Evolutionary conservation across 2,888 invertebrate species (phyloP).

Genomic region (Poecilus cupreus): DNA sequence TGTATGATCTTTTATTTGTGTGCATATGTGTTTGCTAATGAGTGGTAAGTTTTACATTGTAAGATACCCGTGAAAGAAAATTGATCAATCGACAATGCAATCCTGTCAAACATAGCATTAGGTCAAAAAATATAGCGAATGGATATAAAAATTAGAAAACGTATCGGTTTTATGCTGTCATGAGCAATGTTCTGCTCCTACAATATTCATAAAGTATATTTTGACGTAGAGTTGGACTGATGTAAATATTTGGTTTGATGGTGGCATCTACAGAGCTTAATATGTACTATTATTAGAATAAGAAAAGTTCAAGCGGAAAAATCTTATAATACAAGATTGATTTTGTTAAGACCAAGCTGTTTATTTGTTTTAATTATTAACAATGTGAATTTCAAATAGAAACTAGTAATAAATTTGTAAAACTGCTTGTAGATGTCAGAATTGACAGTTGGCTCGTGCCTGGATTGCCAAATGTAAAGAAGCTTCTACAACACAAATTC

Average conservation of each 20-base stretch:
- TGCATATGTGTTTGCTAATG: slow-evolving; percentile 18
- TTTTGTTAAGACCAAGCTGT: not conserved
- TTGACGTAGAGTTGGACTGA: slow-evolving; percentile 27
- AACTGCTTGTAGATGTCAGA: slow-evolving; percentile 36
- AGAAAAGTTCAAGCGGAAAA: not conserved
- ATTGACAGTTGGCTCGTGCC: slow-evolving; percentile 57
- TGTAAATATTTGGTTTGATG: slow-evolving; percentile 51
- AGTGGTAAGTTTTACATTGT: slow-evolving; percentile 16
- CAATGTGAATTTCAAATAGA: not conserved
- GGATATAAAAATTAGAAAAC: not conserved
- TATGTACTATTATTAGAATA: not conserved
- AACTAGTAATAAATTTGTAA: slow-evolving; percentile 18
- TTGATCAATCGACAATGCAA: not conserved
- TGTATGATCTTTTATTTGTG: slow-evolving; percentile 6
- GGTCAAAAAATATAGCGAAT: not conserved
- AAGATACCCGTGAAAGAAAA: not conserved
- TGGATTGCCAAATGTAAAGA: slow-evolving; percentile 44
- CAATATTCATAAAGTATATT: slow-evolving; percentile 10
- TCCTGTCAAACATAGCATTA: not conserved
- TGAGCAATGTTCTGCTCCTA: not conserved
- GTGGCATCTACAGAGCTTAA: slow-evolving; percentile 37
- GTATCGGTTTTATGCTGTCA: not conserved
- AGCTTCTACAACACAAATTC: not conserved
- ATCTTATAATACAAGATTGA: not conserved
- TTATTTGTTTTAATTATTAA: slow-evolving; percentile 35